These are phyloP conservation scores for Pachyseris speciosa DNA, from an alignment of 64 coral and sea anemone genomes.

Conservation along the genomic window DNA sequence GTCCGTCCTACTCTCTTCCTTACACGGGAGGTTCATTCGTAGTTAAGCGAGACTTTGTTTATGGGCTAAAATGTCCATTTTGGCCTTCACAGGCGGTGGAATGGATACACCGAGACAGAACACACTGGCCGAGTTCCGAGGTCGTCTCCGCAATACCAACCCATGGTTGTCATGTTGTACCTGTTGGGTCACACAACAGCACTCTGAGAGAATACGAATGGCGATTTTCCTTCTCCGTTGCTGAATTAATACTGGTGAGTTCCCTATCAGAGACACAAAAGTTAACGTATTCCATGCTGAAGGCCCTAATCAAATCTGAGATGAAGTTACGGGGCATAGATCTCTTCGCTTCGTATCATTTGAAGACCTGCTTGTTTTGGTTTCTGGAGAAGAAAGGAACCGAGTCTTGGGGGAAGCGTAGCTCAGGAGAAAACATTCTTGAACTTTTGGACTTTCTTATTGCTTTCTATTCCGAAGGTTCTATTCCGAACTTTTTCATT, in stretches of 20 bases:
- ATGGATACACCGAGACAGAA: conserved; percentile 60
- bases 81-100: conserved; percentile 87
- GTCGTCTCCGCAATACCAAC: conserved; percentile 29
- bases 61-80: conserved; percentile 73
- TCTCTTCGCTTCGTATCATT: conserved; percentile 79
- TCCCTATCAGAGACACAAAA: conserved; percentile 71
- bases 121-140: conserved; percentile 44
- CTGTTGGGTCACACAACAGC: conserved; percentile 72
- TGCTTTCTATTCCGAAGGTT: conserved; percentile 60
- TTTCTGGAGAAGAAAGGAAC: conserved; percentile 64
- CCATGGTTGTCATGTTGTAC: conserved; percentile 69
- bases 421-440: conserved; percentile 50
- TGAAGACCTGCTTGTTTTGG: conserved; percentile 82
- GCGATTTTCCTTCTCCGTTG: conserved; percentile 79
- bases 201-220: conserved; percentile 67
- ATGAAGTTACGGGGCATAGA: conserved; percentile 60
- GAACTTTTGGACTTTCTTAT: conserved; percentile 68
- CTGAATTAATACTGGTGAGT: conserved; percentile 62
- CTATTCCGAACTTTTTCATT: conserved; percentile 77
- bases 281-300: conserved; percentile 72
- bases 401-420: conserved; percentile 7
- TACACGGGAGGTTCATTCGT: not conserved
- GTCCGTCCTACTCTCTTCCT: conserved; percentile 66
- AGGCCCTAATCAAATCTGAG: conserved; percentile 76
- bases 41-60: conserved; percentile 83